Conservation (phyloP, 2,888 invertebrate species). For the Athalia rosae region DNA sequence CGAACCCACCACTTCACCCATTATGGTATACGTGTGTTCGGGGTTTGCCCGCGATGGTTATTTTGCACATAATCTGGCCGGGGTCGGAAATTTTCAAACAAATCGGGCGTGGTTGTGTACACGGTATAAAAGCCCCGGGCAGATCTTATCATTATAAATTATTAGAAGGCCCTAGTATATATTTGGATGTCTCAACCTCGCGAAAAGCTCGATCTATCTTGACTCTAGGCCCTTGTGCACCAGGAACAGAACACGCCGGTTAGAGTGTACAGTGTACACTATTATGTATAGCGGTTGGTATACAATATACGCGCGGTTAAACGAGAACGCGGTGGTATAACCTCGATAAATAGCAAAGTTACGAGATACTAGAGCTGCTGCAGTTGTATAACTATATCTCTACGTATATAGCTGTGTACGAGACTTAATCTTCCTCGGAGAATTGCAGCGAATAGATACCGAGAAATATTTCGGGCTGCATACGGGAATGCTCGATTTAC, state of each 20-base stretch:
- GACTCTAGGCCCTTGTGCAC: background rate
- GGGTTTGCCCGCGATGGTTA: no score
- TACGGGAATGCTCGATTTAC: background rate
- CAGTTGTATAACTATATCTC: no score
- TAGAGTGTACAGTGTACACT: background rate
- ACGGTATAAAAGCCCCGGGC: background rate
- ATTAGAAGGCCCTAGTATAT: slow-evolving; percentile 15
- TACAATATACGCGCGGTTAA: slow-evolving; percentile 20
- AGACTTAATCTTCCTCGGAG: slow-evolving; percentile 21
- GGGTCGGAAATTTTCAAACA: background rate
- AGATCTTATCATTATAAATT: slow-evolving; percentile 27
- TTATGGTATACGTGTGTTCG: no score
- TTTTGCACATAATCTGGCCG: no score
- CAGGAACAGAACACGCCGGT: background rate
- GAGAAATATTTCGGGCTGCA: background rate
- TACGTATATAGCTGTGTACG: no score
- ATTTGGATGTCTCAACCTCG: slow-evolving; percentile 22
- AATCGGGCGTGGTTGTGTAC: background rate
- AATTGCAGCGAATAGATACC: slow-evolving; percentile 1
- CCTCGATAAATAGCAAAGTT: slow-evolving; percentile 39
- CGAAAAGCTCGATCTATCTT: slow-evolving; percentile 26
- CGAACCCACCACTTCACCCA: no score
- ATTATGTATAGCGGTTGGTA: background rate
- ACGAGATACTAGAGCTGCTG: slow-evolving; percentile 3
- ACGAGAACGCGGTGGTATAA: slow-evolving; percentile 18